Evolutionary conservation across 2,113 vertebrate species (phyloP), one percentile per base, ranked within the genome.

Genomic region (Thryonomys swinderianus): DNA sequence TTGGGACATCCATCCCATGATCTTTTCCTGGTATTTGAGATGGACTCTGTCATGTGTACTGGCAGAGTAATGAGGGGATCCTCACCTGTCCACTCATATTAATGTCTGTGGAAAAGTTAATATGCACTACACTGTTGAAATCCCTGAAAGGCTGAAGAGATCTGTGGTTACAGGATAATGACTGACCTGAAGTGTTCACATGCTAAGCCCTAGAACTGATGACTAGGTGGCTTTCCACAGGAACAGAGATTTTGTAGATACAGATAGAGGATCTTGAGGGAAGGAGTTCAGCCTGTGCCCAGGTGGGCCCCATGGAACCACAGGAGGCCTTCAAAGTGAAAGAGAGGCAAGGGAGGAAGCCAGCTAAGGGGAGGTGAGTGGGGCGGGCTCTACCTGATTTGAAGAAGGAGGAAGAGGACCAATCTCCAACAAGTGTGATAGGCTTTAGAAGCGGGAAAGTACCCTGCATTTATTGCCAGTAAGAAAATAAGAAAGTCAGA

Each of bases 61-160:
- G 84, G 67, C 21, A 64, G 90, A 57, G 27, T 71, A 59, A 61
- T 64, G 85, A 87, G 25, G 51, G 62, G 27, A 73, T 48, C 27
- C 7, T 45, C n/a, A 55, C 34, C 12, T 78, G 85, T 42, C 12
- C 25, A 74, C 53, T 64, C 37, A 32, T 64, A 59, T 51, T 83
- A n/a, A 51, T 90, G 67, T 90, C 74, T 53, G 57, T 5, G 37
- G 79, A n/a, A 14, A 42, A 96, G 69, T 94, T 85, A 76, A 16
- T 45, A 2, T 51, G 78, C 2, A 12, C 21, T 53, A 81, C 9
- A 81, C 7, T 45, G 5, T 40, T 76, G 21, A 91, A 81, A 91
- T 51, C 23, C 40, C 79, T 53, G 32, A 34, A 59, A 62, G 51
- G 71, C 18, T 87, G 37, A 92, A 87, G 53, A 53, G 27, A 37